Conservation (phyloP, 1,140 invertebrate species). For the Paraescarpia echinospica region DNA sequence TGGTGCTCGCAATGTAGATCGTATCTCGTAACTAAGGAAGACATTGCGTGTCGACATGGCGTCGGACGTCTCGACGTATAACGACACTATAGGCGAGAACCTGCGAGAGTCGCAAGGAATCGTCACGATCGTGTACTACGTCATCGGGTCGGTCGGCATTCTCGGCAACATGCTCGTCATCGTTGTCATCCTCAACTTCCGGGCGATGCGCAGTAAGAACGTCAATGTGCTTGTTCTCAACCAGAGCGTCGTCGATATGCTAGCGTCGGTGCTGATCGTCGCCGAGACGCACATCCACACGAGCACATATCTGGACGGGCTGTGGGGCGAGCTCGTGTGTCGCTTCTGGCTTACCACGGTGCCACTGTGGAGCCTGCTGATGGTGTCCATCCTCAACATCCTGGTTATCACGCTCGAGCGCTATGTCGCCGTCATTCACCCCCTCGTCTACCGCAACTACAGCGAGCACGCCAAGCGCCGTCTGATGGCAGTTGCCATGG, state of each 20-base stretch:
- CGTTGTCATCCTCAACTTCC: slow-evolving; percentile 20
- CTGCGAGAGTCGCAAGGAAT: neutral
- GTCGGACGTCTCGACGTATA: neutral
- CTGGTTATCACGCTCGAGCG: slow-evolving; percentile 23
- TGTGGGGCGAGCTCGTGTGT: slow-evolving; percentile 18
- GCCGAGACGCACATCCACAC: slow-evolving; percentile 18
- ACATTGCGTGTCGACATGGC: neutral
- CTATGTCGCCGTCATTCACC: slow-evolving; percentile 28
- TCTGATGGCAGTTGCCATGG: neutral
- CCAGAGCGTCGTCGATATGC: slow-evolving; percentile 25
- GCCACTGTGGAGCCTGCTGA: slow-evolving; percentile 19
- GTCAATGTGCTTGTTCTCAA: slow-evolving; percentile 12
- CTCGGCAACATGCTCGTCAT: slow-evolving; percentile 23
- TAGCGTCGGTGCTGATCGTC: slow-evolving; percentile 24
- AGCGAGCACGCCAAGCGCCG: neutral
- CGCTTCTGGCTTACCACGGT: slow-evolving; percentile 25
- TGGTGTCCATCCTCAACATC: slow-evolving; percentile 17
- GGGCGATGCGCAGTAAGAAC: slow-evolving; percentile 16
- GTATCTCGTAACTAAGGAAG: neutral
- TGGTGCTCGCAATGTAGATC: neutral
- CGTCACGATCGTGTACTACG: slow-evolving; percentile 8
- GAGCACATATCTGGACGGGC: neutral
- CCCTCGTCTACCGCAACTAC: slow-evolving; percentile 20
- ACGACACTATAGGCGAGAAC: neutral
- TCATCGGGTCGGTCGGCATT: slow-evolving; percentile 19